Percentiles rank a stretch among this genome's conserved stretches.
phyloP scores from a whole-genome alignment of 2,113 vertebrate genomes.

The Conger conger region DNA sequence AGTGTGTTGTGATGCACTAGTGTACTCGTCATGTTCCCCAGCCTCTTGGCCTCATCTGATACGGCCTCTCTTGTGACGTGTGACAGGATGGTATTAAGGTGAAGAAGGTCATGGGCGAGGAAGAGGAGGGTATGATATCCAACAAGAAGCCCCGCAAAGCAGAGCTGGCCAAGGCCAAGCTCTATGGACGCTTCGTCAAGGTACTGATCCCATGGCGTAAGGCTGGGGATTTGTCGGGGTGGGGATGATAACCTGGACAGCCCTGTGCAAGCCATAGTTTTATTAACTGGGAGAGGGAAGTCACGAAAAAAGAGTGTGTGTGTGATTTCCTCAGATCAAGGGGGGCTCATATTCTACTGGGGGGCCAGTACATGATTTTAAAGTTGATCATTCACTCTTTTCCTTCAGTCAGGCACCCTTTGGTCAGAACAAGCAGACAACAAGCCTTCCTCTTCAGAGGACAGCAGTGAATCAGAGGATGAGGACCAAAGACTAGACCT shows the following conservation, averaged over 20 bases:
- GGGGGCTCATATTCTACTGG: not conserved
- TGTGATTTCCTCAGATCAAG: no score
- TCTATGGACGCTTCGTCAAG: constrained; percentile 91
- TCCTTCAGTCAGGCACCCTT: constrained; percentile 75
- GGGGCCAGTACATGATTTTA: not conserved
- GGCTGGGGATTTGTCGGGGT: not conserved
- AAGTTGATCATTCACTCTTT: not conserved
- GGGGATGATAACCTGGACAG: not conserved
- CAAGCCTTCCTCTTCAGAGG: constrained; percentile 37
- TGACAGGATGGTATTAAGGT: constrained; percentile 76
- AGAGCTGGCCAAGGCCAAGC: constrained; percentile 44
- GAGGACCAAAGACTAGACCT: constrained; percentile 76
- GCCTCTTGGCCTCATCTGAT: not conserved
- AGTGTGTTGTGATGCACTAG: not conserved
- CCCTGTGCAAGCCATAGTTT: no score
- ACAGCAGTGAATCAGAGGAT: constrained; percentile 68
- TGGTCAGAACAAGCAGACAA: constrained; percentile 68
- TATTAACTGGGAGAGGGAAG: no score
- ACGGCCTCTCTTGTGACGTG: not conserved
- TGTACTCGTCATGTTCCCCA: not conserved
- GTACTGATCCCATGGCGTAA: constrained; percentile 51
- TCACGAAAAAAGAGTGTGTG: no score
- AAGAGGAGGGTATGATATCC: constrained; percentile 60
- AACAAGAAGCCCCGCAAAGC: constrained; percentile 72
- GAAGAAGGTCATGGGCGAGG: constrained; percentile 52